phyloP scores from a whole-genome alignment of 2,797 vertebrate species.

The Pipistrellus pipistrellus region DNA sequence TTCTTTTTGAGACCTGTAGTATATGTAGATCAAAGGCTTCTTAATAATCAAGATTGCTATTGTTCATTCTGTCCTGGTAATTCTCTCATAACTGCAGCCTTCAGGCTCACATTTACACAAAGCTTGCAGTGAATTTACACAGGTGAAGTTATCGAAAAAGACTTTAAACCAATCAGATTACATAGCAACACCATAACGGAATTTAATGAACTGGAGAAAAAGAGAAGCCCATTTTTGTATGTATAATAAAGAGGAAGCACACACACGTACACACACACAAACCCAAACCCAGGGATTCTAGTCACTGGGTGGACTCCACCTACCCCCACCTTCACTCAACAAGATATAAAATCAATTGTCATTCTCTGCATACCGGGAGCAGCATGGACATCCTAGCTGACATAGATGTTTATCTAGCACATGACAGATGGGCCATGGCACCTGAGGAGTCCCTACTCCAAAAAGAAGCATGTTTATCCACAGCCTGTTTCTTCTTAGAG shows the following conservation, averaged over 20 bases:
- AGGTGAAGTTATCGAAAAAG: constrained; percentile 69
- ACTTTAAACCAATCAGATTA: constrained; percentile 75
- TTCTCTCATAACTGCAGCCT: constrained; percentile 62
- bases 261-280: no score
- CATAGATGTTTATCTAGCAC: neutral
- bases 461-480: neutral
- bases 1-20: neutral
- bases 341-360: constrained; percentile 35
- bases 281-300: neutral
- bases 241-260: neutral
- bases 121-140: constrained; percentile 69
- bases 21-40: constrained; percentile 7
- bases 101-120: constrained; percentile 55
- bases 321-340: neutral
- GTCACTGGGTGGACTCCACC: neutral
- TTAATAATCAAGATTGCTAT: neutral
- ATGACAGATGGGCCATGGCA: neutral
- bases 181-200: constrained; percentile 59
- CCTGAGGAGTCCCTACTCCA: neutral
- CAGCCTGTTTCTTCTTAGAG: constrained; percentile 57
- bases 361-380: neutral
- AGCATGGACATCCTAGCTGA: neutral
- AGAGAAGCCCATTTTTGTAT: constrained; percentile 63
- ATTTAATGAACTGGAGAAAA: constrained; percentile 74
- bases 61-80: neutral